Evolutionary conservation across 2,888 invertebrate species (phyloP).

Genomic region (Mythimna impura): DNA sequence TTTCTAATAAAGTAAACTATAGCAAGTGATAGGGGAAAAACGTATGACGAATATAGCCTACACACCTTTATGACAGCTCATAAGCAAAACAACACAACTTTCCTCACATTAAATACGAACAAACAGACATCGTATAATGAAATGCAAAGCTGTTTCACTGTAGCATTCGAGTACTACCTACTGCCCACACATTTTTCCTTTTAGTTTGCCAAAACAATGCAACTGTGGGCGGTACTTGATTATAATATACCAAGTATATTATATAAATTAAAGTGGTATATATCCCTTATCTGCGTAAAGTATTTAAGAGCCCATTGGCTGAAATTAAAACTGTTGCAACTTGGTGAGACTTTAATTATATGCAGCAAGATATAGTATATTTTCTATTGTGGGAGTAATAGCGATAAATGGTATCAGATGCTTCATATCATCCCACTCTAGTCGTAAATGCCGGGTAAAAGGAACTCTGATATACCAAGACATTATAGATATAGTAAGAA

Average conservation of each 20-base stretch:
- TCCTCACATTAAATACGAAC: slow-evolving; percentile 25
- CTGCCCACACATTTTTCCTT: slow-evolving; percentile 34
- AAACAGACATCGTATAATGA: slow-evolving; percentile 35
- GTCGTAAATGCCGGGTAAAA: slow-evolving; percentile 20
- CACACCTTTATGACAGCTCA: neutral
- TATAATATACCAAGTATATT: slow-evolving; percentile 11
- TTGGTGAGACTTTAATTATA: neutral
- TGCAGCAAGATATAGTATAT: slow-evolving; percentile 5
- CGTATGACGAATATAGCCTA: slow-evolving; percentile 1
- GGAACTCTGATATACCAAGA: slow-evolving; percentile 13
- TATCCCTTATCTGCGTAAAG: neutral
- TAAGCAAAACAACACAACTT: slow-evolving; percentile 18
- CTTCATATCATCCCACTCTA: slow-evolving; percentile 26
- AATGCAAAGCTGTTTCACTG: slow-evolving; percentile 51
- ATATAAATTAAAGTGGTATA: slow-evolving; percentile 16
- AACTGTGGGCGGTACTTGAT: slow-evolving; percentile 37
- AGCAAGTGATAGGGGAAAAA: neutral
- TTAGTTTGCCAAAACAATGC: slow-evolving; percentile 41
- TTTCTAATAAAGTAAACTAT: neutral
- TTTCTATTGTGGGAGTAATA: slow-evolving; percentile 25
- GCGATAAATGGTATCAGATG: slow-evolving; percentile 35
- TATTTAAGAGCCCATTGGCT: slow-evolving; percentile 8
- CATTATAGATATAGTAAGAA: slow-evolving; percentile 5
- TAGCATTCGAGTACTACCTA: slow-evolving; percentile 33
- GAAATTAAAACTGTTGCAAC: neutral